Percentiles rank a stretch among this genome's conserved stretches.
These are phyloP conservation scores for Pungitius pungitius DNA, from an alignment of 2,113 vertebrate genomes.

Conservation along the genomic window DNA sequence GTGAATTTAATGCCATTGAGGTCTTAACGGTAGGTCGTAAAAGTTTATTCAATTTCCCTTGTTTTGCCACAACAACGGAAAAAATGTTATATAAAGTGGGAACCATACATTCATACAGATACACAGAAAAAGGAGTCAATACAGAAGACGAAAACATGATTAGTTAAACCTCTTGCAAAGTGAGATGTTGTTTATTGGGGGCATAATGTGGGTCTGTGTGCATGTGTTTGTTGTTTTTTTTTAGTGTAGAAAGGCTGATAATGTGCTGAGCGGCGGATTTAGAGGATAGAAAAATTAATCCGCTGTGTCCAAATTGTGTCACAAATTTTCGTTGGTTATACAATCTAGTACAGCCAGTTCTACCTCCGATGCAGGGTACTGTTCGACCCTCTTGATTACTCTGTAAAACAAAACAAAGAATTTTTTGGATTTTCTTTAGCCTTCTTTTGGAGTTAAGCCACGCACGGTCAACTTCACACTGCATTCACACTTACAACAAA, in stretches of 20 bases:
- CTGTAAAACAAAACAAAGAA: conserved; percentile 11
- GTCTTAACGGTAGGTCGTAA: conserved; percentile 1
- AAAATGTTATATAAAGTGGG: conserved; percentile 10
- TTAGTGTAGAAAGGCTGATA: conserved; percentile 32
- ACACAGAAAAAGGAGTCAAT: not conserved
- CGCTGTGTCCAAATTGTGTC: conserved; percentile 43
- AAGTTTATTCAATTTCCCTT: conserved; percentile 12
- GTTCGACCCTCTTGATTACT: conserved; percentile 17
- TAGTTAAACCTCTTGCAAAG: conserved; percentile 18
- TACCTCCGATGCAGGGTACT: conserved; percentile 13
- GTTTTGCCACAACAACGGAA: conserved; percentile 8
- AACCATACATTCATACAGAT: not conserved
- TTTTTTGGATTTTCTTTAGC: conserved; percentile 23
- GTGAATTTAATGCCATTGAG: not conserved
- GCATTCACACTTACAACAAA: conserved; percentile 36
- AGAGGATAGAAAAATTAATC: conserved; percentile 42
- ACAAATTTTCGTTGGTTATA: conserved; percentile 34
- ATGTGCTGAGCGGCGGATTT: conserved; percentile 54
- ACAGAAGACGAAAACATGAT: conserved; percentile 10
- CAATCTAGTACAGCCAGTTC: conserved; percentile 34
- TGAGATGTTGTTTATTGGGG: conserved; percentile 2
- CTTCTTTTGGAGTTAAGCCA: conserved; percentile 15
- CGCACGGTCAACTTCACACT: conserved; percentile 25
- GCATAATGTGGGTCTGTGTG: conserved; percentile 24
- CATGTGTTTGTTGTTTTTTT: conserved; percentile 24